phyloP scores from a whole-genome alignment of 1,140 invertebrate species.

The Archegozetes longisetosus region DNA sequence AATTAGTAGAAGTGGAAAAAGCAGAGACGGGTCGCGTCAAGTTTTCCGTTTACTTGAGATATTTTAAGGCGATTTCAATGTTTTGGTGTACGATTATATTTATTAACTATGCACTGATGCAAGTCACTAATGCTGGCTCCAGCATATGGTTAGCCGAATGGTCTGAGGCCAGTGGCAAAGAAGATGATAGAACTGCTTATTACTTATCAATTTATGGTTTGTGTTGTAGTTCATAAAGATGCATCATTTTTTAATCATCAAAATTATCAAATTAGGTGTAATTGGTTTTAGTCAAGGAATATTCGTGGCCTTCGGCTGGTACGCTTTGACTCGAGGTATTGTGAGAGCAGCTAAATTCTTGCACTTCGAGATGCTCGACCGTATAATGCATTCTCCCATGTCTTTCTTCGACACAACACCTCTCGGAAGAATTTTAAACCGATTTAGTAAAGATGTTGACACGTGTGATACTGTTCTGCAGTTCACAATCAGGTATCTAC shows the following conservation, averaged over 20 bases:
- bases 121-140: conserved; percentile 62
- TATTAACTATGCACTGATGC: conserved; percentile 18
- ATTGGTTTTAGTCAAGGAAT: conserved; percentile 5
- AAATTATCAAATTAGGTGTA: no score
- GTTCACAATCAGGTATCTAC: conserved; percentile 20
- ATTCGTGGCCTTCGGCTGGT: not conserved
- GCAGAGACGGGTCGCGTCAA: conserved; percentile 79
- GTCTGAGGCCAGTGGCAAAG: conserved; percentile 3
- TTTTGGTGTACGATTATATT: conserved; percentile 17
- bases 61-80: conserved; percentile 21
- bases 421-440: conserved; percentile 36
- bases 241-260: conserved; percentile 17
- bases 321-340: not conserved
- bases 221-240: conserved; percentile 19
- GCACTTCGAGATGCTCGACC: conserved; percentile 22
- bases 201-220: conserved; percentile 21
- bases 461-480: conserved; percentile 27
- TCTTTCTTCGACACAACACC: conserved; percentile 33
- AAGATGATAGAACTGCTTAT: conserved; percentile 11
- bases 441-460: conserved; percentile 36
- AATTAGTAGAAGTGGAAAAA: conserved; percentile 73
- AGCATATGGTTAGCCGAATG: conserved; percentile 78
- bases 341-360: not conserved
- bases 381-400: conserved; percentile 28
- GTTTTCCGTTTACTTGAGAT: conserved; percentile 60